phyloP scores from a whole-genome alignment of 2,888 invertebrate genomes.

The Oscheius sp. region DNA sequence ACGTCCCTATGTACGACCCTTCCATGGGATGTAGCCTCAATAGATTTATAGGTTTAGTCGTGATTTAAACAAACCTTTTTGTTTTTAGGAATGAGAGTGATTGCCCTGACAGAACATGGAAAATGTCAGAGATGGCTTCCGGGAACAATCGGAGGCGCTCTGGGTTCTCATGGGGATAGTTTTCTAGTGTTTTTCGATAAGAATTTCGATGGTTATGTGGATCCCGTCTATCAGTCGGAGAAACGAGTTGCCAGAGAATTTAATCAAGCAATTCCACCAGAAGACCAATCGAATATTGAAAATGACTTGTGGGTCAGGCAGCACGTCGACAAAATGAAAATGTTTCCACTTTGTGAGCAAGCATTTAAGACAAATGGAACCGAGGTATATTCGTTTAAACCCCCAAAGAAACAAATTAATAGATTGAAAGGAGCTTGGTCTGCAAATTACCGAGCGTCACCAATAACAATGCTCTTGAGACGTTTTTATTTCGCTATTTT shows the following conservation, averaged over 20 bases:
- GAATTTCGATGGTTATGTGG: constrained; percentile 36
- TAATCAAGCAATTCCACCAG: too few species aligned
- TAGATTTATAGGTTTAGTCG: constrained; percentile 6
- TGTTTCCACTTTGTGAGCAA: constrained; percentile 8
- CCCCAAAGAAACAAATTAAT: too few species aligned
- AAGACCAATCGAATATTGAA: not conserved
- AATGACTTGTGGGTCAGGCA: not conserved
- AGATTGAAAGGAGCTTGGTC: too few species aligned
- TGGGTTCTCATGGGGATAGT: not conserved
- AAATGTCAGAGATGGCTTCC: not conserved
- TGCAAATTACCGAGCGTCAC: too few species aligned
- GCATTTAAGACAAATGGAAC: not conserved
- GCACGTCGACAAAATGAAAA: not conserved
- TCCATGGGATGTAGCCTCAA: not conserved
- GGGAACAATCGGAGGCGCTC: constrained; percentile 12
- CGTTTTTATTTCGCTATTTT: constrained; percentile 40
- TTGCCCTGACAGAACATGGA: not conserved
- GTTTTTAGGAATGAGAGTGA: constrained; percentile 21
- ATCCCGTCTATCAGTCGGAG: constrained; percentile 9
- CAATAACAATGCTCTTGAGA: too few species aligned
- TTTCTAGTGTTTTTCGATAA: constrained; percentile 39
- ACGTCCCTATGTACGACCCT: not conserved
- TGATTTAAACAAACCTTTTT: not conserved
- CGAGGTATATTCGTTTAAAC: not conserved
- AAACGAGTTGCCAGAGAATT: not conserved